A percentile compares a stretch with the other conserved stretches of the same genome.
phyloP scores from a whole-genome alignment of 2,888 invertebrate species.

The Eurois occulta region DNA sequence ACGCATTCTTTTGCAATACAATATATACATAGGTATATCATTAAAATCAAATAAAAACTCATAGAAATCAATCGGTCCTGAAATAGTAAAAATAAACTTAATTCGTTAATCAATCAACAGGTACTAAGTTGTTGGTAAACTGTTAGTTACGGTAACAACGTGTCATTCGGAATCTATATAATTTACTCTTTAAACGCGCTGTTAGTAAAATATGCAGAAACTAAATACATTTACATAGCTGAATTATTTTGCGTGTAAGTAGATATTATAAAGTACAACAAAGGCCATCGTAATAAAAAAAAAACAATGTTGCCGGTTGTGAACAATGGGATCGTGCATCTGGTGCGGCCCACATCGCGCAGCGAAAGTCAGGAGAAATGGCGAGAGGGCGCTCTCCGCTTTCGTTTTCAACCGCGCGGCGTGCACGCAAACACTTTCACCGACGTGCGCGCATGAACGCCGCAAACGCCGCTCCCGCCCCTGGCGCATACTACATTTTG shows the following conservation, averaged over 20 bases:
- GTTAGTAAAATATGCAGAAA: constrained; percentile 1
- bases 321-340: constrained; percentile 87
- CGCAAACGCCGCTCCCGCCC: constrained; percentile 83
- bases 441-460: constrained; percentile 83
- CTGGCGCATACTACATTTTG: constrained; percentile 85
- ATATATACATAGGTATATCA: too few species aligned
- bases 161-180: not conserved
- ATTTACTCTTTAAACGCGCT: not conserved
- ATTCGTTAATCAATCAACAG: constrained; percentile 15
- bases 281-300: constrained; percentile 57
- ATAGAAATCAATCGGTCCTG: not conserved
- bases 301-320: constrained; percentile 73
- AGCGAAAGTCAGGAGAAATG: constrained; percentile 90
- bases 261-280: constrained; percentile 27
- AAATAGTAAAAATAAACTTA: not conserved
- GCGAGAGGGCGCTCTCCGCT: constrained; percentile 90
- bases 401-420: constrained; percentile 89
- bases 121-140: not conserved
- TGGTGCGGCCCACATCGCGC: constrained; percentile 87
- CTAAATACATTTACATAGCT: not conserved
- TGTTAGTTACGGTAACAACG: not conserved
- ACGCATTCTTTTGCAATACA: constrained; percentile 16
- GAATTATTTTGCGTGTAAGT: not conserved
- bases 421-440: constrained; percentile 88
- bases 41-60: not conserved